phyloP scores from a whole-genome alignment of 1,140 invertebrate genomes.

The Magallana ariakensis region DNA sequence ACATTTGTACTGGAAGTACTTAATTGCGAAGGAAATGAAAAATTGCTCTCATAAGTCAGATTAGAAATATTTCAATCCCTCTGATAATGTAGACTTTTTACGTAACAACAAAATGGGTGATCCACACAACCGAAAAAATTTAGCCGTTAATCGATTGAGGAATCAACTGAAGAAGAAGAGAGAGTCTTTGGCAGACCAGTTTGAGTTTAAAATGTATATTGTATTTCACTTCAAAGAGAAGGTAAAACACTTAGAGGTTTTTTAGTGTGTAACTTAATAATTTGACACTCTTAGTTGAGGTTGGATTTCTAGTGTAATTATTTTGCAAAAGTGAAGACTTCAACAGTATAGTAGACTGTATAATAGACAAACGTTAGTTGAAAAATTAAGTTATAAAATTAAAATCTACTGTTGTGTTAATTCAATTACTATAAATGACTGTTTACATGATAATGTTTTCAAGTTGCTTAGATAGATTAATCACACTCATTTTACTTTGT shows the following conservation, averaged over 20 bases:
- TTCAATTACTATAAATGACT: too few relatives aligned
- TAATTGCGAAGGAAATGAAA: not conserved
- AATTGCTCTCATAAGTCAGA: not conserved
- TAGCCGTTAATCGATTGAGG: constrained; percentile 71
- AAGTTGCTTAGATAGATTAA: too few relatives aligned
- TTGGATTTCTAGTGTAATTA: too few relatives aligned
- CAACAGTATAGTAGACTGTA: too few relatives aligned
- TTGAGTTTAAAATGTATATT: constrained; percentile 79
- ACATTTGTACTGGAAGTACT: not conserved
- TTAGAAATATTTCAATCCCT: not conserved
- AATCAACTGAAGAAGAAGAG: constrained; percentile 75
- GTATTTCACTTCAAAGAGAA: constrained; percentile 78
- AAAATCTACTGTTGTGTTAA: too few relatives aligned
- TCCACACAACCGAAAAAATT: constrained; percentile 72
- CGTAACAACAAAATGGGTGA: constrained; percentile 61
- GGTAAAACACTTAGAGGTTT: constrained; percentile 63
- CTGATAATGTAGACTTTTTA: not conserved
- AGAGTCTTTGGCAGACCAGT: constrained; percentile 78
- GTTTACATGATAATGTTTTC: too few relatives aligned
- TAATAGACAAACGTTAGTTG: too few relatives aligned
- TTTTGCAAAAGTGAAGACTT: too few relatives aligned
- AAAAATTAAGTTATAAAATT: too few relatives aligned
- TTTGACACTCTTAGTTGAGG: too few relatives aligned
- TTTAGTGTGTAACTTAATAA: too few relatives aligned
- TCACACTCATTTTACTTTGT: too few relatives aligned